Percentiles rank a stretch among this genome's conserved stretches.
These are phyloP conservation scores for Ormyrus rosae DNA, from an alignment of 2,888 invertebrate species.

Conservation along the genomic window DNA sequence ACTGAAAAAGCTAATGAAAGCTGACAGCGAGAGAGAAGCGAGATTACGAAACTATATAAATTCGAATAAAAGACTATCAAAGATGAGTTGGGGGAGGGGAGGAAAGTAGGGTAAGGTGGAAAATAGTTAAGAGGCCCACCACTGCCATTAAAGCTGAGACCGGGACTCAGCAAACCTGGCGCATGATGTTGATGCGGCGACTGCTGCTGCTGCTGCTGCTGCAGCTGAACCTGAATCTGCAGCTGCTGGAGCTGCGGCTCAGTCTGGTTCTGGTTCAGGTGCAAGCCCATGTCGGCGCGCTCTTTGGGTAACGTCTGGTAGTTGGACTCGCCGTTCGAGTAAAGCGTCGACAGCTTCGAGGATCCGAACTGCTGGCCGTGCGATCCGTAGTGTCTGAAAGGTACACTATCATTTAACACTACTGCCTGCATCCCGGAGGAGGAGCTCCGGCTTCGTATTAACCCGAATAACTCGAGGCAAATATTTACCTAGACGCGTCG, in stretches of 20 bases:
- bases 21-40: too few species aligned
- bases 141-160: slow-evolving; percentile 82
- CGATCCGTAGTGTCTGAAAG: slow-evolving; percentile 69
- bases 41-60: too few species aligned
- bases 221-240: slow-evolving; percentile 84
- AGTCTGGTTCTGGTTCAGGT: slow-evolving; percentile 78
- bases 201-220: slow-evolving; percentile 81
- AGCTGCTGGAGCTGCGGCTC: slow-evolving; percentile 82
- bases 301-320: slow-evolving; percentile 81
- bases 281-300: slow-evolving; percentile 80
- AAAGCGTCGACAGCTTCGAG: slow-evolving; percentile 67
- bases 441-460: background rate
- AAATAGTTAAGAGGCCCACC: slow-evolving; percentile 63
- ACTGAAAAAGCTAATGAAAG: too few species aligned
- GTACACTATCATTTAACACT: background rate
- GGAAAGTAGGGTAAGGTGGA: slow-evolving; percentile 5
- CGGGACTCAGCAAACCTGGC: slow-evolving; percentile 77
- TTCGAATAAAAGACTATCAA: too few species aligned
- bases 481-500: slow-evolving; percentile 66
- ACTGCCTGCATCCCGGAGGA: background rate
- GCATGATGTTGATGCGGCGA: slow-evolving; percentile 71
- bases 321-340: slow-evolving; percentile 74
- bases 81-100: background rate
- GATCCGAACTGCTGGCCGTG: slow-evolving; percentile 68
- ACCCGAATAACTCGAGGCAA: background rate